A percentile compares a stretch with the other conserved stretches of the same genome.
Conservation (phyloP, 2,888 invertebrate species). For the Myopa tessellatipennis region DNA sequence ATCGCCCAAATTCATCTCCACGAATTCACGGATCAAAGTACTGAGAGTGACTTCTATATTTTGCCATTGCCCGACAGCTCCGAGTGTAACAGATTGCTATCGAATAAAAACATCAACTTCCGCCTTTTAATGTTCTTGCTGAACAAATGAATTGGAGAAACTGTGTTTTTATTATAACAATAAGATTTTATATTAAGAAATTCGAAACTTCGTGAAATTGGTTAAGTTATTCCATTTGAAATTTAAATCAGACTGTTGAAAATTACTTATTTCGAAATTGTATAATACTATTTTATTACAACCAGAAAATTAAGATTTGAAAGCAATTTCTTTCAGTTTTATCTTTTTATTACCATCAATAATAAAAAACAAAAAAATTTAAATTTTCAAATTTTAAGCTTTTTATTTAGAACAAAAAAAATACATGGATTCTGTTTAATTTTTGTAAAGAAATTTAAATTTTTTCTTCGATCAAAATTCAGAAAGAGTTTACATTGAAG, state of each 20-base stretch:
- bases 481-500: no score
- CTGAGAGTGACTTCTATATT: slow-evolving; percentile 82
- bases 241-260: no score
- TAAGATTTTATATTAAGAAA: slow-evolving; percentile 42
- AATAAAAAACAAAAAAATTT: no score
- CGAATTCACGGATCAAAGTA: slow-evolving; percentile 82
- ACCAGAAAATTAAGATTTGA: no score
- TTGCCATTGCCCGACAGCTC: slow-evolving; percentile 81
- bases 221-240: slow-evolving; percentile 30
- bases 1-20: slow-evolving; percentile 85
- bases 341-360: no score
- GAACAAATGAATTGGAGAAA: slow-evolving; percentile 72
- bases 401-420: no score
- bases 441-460: no score
- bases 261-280: neutral
- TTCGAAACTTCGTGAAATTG: slow-evolving; percentile 39
- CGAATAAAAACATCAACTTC: slow-evolving; percentile 91
- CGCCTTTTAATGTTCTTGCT: slow-evolving; percentile 86
- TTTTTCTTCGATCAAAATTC: no score
- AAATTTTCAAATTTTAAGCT: no score
- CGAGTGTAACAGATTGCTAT: slow-evolving; percentile 90
- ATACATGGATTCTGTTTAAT: no score
- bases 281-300: no score
- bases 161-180: slow-evolving; percentile 35
- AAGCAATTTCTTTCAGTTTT: no score